These are phyloP conservation scores for Adineta ricciae DNA, from an alignment of 2,888 invertebrate species.

Conservation along the genomic window DNA sequence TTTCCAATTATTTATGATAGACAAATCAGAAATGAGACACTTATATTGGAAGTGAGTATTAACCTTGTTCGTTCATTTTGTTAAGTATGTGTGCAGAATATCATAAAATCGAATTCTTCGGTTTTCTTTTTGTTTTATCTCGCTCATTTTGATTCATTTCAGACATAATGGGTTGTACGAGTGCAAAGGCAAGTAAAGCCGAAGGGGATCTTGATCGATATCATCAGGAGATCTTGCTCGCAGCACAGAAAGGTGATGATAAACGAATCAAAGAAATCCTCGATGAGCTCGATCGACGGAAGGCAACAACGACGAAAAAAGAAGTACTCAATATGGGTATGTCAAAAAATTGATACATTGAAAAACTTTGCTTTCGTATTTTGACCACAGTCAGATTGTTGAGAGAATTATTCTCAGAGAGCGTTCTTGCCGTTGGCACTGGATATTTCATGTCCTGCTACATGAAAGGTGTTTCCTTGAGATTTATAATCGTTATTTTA, in stretches of 20 bases:
- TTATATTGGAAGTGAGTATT: not conserved
- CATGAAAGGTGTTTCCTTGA: too few relatives aligned
- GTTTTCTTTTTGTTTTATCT: not conserved
- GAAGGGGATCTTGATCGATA: not conserved
- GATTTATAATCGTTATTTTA: not conserved
- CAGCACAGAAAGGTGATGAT: not conserved
- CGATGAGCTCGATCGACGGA: not conserved
- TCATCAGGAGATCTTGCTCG: not conserved
- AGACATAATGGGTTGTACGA: not conserved
- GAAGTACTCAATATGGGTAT: slow-evolving; percentile 20
- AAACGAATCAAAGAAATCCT: not conserved
- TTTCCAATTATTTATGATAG: too few relatives aligned
- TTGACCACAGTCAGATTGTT: not conserved
- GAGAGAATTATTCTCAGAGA: not conserved
- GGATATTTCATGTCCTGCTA: not conserved
- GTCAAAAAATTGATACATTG: not conserved
- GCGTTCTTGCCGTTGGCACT: not conserved
- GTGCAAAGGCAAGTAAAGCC: not conserved
- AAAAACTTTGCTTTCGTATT: too few relatives aligned
- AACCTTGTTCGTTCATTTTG: not conserved
- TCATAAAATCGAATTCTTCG: not conserved
- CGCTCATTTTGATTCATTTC: not conserved
- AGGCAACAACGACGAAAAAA: not conserved
- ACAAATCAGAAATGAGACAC: not conserved
- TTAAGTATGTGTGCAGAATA: not conserved